These are phyloP conservation scores for Lasiommata megera DNA, from an alignment of 2,888 invertebrate species.

Conservation along the genomic window DNA sequence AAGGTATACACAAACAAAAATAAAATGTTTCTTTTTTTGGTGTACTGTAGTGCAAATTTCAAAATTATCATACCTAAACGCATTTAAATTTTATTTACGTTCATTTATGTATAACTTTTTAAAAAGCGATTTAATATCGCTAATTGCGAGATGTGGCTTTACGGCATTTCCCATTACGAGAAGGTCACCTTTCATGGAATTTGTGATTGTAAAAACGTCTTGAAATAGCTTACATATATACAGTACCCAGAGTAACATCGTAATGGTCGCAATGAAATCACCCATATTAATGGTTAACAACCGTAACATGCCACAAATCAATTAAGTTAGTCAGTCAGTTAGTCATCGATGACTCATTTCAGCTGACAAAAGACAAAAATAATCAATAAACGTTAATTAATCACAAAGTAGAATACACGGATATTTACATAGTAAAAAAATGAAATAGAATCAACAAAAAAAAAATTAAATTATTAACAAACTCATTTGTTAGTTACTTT, in stretches of 20 bases:
- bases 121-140: too few relatives aligned
- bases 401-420: slow-evolving; percentile 12
- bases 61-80: too few relatives aligned
- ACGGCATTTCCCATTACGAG: not conserved
- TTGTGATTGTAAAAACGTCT: slow-evolving; percentile 10
- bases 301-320: slow-evolving; percentile 70
- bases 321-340: slow-evolving; percentile 73
- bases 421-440: slow-evolving; percentile 6
- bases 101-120: too few relatives aligned
- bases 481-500: slow-evolving; percentile 28
- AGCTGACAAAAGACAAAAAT: slow-evolving; percentile 48
- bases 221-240: slow-evolving; percentile 13
- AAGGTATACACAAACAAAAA: too few relatives aligned
- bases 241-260: slow-evolving; percentile 20
- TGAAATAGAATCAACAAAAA: not conserved
- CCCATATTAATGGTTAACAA: slow-evolving; percentile 62
- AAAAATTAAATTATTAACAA: slow-evolving; percentile 1
- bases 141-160: not conserved
- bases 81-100: too few relatives aligned
- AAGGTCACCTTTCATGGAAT: not conserved
- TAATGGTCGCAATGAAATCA: slow-evolving; percentile 50
- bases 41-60: too few relatives aligned
- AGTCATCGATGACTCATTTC: slow-evolving; percentile 69
- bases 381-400: slow-evolving; percentile 19
- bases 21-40: too few relatives aligned